Evolutionary conservation across 2,888 invertebrate genomes (phyloP), one percentile per base, ranked within the genome.

Genomic region (Pilophorus perplexus): DNA sequence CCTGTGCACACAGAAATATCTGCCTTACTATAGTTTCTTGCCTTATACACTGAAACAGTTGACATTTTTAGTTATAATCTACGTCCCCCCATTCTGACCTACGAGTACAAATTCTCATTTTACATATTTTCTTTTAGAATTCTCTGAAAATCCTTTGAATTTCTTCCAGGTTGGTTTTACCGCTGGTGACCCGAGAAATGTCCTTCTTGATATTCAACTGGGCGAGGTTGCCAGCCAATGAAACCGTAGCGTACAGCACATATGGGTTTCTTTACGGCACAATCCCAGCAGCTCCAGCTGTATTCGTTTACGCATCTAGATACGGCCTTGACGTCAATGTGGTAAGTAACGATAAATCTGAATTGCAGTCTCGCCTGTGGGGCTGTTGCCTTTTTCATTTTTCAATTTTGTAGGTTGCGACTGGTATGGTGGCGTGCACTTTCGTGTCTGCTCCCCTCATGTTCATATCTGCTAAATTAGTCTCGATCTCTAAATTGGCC

Each of bases 181-280:
- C 97, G 0, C 79, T 96, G 46, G 84, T 95, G 1, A 90, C 89
- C 73, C 83, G 94, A 72, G 93, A 95, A 78, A 84, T 90, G 18
- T 88, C 94, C 0, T 89, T 87, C 74, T 73, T 78, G 40, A 80
- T 91, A 2, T 78, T 90, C 62, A 82, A 85, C 67, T 82, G 88
- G 5, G 89, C 89, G 0, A 77, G 75, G 0, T 68, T 72, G 1
- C 85, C 87, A 74, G 81, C 83, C 14, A 85, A 87, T 16, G 89
- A 90, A 72, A 90, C 91, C 0, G 80, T 85, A 8, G 89, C 93
- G 71, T 79, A 93, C 66, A 90, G 93, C 71, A 94, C 93, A 40
- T 96, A 91, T 76, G 96, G 93, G 0, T 97, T 97, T 79, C 81
- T 97, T 0, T 96, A 96, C 75, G 96, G 97, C 64, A 95, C 95